phyloP scores from a whole-genome alignment of 2,797 vertebrate genomes.

The Poeciliopsis paucimaculata region DNA sequence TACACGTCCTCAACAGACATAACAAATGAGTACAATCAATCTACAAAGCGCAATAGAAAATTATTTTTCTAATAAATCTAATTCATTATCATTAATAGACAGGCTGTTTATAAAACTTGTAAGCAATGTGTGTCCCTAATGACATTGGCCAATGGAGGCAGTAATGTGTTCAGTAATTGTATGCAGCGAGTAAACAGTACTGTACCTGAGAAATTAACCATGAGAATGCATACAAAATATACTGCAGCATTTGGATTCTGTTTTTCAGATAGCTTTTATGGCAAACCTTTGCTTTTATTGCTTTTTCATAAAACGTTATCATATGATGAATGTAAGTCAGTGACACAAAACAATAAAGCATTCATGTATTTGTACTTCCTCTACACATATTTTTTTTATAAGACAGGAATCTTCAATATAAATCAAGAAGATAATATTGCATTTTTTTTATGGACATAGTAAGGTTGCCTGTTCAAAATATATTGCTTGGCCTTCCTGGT shows the following conservation, averaged over 20 bases:
- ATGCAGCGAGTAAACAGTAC: conserved; percentile 62
- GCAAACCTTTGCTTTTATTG: conserved; percentile 43
- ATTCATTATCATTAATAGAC: conserved; percentile 28
- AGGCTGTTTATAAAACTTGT: conserved; percentile 22
- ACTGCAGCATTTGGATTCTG: conserved; percentile 52
- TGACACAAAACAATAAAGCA: background rate
- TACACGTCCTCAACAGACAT: background rate
- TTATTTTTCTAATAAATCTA: conserved; percentile 10
- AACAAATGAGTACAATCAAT: background rate
- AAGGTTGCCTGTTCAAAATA: conserved; percentile 21
- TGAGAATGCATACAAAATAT: conserved; percentile 65
- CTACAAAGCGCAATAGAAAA: conserved; percentile 9
- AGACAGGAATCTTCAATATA: conserved; percentile 32
- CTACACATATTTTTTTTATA: conserved; percentile 25
- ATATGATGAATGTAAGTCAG: background rate
- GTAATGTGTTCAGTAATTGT: conserved; percentile 64
- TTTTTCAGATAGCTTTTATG: conserved; percentile 63
- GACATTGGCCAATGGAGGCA: conserved; percentile 61
- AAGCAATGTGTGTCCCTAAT: conserved; percentile 37
- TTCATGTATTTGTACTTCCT: background rate
- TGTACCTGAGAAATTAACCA: conserved; percentile 68
- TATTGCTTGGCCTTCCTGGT: conserved; percentile 23
- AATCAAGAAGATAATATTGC: background rate
- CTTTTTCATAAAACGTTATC: background rate
- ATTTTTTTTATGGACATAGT: background rate